Evolutionary conservation across 2,797 vertebrate species (phyloP).

Genomic region (Acanthiza pusilla): DNA sequence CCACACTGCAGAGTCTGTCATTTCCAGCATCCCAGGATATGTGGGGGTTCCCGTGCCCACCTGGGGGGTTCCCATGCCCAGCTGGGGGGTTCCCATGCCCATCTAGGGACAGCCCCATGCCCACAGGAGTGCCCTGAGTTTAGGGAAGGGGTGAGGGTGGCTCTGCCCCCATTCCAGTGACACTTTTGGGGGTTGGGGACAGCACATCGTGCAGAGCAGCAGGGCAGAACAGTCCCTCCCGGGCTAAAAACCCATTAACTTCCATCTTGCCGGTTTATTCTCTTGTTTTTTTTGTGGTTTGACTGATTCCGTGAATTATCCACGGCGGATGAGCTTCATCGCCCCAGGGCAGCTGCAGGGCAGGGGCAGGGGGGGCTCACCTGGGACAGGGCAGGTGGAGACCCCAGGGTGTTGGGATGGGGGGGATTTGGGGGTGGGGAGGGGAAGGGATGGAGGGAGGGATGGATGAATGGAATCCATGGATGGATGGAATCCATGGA

Average conservation of each 20-base stretch:
- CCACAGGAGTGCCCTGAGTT: neutral
- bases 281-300: neutral
- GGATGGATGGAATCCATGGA: too few relatives aligned
- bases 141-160: fast-evolving
- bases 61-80: neutral
- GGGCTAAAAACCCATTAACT: constrained; percentile 2
- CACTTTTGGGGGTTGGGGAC: neutral
- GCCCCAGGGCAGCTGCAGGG: neutral
- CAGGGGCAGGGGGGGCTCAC: neutral
- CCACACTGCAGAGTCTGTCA: too few relatives aligned
- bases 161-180: neutral
- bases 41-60: neutral
- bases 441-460: too few relatives aligned
- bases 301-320: neutral
- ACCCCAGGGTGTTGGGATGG: neutral
- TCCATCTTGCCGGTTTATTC: neutral
- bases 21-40: too few relatives aligned
- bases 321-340: neutral
- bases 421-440: too few relatives aligned
- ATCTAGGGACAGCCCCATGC: too few relatives aligned
- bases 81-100: too few relatives aligned
- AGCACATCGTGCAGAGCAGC: neutral
- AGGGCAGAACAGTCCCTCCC: neutral
- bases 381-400: too few relatives aligned
- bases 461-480: too few relatives aligned